Base-by-base conservation (phyloP, 2,797 vertebrate species). In the Hippopotamyrus pictus region DNA sequence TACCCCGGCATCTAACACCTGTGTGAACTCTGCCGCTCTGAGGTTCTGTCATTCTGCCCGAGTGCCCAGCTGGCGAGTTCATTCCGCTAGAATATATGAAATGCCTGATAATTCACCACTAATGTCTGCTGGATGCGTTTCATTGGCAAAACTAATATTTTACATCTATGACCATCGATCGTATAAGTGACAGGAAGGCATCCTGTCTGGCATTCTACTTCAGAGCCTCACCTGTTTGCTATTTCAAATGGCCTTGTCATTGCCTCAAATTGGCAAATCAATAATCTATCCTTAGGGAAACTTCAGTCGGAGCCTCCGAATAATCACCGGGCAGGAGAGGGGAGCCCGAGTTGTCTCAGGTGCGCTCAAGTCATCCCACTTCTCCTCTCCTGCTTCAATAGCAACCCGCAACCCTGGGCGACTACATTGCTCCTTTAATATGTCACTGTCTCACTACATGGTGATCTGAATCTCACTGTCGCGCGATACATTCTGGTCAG, bases 361-460 rank as follows among this genome's bases (percentile, higher is more conserved):
- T 93, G 93, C 92, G 91, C 57, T 86, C 88, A 90, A 92, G 90
- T 37, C 90, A 91, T 88, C 89, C 87, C 90, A 57, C 50, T 90
- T 91, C 89, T 88, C 19, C 89, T 91, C 85, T 90, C 90, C 90
- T 90, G 90, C 90, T 92, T 93, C 92, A 91, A 88, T 89, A 89
- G 91, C 76, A 65, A 88, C 90, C 90, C 91, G 91, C 85, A n/a
- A 57, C 90, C 90, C 90, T 91, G 93, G 94, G 93, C 11, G 48
- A 92, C 91, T 89, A 88, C 91, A 93, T 93, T 88, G 92, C 90
- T 91, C 57, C 91, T 89, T 92, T 88, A 88, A 92, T 91, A 91
- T 90, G 92, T 95, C 93, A 92, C 69, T 69, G 90, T 92, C 92
- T 91, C 87, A 48, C 92, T 90, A 90, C 92, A 94, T 93, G 90